A percentile compares a stretch with the other conserved stretches of the same genome.
Conservation (phyloP, 1,140 invertebrate species). For the Pseudomyrmex sp. region DNA sequence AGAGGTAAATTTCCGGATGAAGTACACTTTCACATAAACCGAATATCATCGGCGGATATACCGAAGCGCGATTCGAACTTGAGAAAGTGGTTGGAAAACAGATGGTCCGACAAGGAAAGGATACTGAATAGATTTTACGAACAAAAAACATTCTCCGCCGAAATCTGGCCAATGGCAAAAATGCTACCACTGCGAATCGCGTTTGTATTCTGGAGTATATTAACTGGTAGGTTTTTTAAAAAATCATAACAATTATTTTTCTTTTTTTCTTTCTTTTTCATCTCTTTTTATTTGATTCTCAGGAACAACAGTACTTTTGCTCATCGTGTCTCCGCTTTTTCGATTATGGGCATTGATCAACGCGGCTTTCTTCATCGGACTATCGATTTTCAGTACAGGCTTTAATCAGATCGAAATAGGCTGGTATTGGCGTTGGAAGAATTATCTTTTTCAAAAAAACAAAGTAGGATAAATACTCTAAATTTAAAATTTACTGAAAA, state of each 20-base stretch:
- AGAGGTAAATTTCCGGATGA: conserved; percentile 89
- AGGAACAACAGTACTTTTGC: conserved; percentile 80
- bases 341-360: conserved; percentile 84
- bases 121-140: conserved; percentile 87
- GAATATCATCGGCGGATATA: conserved; percentile 87
- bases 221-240: conserved; percentile 75
- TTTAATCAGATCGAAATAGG: conserved; percentile 86
- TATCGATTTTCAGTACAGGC: conserved; percentile 85
- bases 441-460: conserved; percentile 54
- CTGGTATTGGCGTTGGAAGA: conserved; percentile 83
- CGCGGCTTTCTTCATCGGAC: conserved; percentile 82
- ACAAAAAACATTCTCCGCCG: conserved; percentile 83
- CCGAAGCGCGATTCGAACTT: conserved; percentile 87
- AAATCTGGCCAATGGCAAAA: conserved; percentile 77
- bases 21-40: conserved; percentile 91
- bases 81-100: conserved; percentile 88
- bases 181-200: conserved; percentile 84
- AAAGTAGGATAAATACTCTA: conserved; percentile 27
- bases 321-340: conserved; percentile 83
- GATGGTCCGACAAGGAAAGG: conserved; percentile 91
- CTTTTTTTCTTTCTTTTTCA: too few species aligned
- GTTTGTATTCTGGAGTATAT: conserved; percentile 86
- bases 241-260: too few species aligned
- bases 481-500: conserved; percentile 3
- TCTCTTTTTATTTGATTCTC: conserved; percentile 67